A percentile compares a stretch with the other conserved stretches of the same genome.
Evolutionary conservation across 1,140 invertebrate species (phyloP).

Genomic region (Leptinotarsa lineolata): DNA sequence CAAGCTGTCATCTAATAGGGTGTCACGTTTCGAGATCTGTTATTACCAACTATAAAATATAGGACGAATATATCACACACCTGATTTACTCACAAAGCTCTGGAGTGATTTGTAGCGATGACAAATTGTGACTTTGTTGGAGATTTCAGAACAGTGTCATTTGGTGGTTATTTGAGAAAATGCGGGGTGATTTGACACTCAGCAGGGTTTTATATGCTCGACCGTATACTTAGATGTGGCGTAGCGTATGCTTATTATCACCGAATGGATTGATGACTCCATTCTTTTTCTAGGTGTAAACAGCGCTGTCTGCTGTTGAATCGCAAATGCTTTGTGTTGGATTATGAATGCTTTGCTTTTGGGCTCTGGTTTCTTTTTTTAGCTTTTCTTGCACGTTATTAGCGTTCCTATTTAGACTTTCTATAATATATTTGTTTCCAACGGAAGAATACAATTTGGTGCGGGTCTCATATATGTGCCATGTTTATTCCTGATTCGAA

Average conservation of each 20-base stretch:
- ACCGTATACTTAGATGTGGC: neutral
- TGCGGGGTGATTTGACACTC: neutral
- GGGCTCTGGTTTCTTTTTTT: too few relatives aligned
- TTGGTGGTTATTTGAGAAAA: constrained; percentile 1
- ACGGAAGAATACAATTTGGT: too few relatives aligned
- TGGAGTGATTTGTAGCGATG: neutral
- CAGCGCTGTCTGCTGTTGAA: too few relatives aligned
- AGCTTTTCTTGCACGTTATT: too few relatives aligned
- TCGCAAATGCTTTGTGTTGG: too few relatives aligned
- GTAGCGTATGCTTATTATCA: neutral
- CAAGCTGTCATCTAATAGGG: neutral
- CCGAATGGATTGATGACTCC: neutral
- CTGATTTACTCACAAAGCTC: neutral
- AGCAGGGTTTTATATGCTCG: neutral
- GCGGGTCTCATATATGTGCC: too few relatives aligned
- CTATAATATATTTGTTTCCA: too few relatives aligned
- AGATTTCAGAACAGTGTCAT: constrained; percentile 2
- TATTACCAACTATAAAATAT: neutral
- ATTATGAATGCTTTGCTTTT: too few relatives aligned
- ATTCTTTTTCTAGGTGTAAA: too few relatives aligned
- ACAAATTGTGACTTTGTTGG: neutral
- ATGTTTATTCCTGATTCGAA: too few relatives aligned
- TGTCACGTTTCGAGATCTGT: constrained; percentile 1
- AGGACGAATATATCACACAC: too few relatives aligned
- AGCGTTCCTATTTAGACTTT: too few relatives aligned